Evolutionary conservation across 2,888 invertebrate genomes (phyloP), one percentile per base, ranked within the genome.

Genomic region (Nasonia oneida): DNA sequence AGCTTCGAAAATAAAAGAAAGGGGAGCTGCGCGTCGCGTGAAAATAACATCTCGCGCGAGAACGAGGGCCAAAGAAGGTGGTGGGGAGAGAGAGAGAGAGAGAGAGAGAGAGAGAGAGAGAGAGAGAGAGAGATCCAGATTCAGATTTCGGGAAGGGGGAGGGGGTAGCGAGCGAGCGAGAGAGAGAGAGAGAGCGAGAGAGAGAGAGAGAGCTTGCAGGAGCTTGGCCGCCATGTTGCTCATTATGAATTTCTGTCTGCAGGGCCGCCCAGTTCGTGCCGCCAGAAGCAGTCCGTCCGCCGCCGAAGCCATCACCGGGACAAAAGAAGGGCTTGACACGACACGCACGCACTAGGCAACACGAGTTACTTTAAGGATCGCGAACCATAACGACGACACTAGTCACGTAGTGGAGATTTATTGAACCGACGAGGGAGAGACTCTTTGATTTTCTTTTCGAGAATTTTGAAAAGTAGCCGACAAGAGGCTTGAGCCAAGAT

Each of bases 401-500:
- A 57, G 57, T 57, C 57, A n/a, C 57, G 57, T 57, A 57, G 57
- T n/a, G 18, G 57, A 57, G 57, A 57, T n/a, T n/a, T n/a, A 18
- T 57, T 57, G 57, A 57, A n/a, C 57, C 57, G 57, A 57, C 57
- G 18, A 57, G n/a, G 74, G 71, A 71, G 71, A 71, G n/a, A 71
- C 39, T 18, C 37, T 37, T 37, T 37, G 37, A 37, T n/a, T 18
- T 39, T 42, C 18, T 42, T 47, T 50, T n/a, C n/a, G 57, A n/a
- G n/a, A 3, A n/a, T n/a, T 80, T 23, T n/a, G 50, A 61, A 57
- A 78, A 83, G 83, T 61, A 71, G 47, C 23, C 29, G 42, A 50
- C 47, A 64, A 29, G 12, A 70, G 53, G 42, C 73, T 42, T 3
- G 6, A 95, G 94, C 94, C 94, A 96, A 95, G 94, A 98, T 98